These are phyloP conservation scores for Corythornis madagascariensis DNA, from an alignment of 2,113 vertebrate species.

Conservation along the genomic window DNA sequence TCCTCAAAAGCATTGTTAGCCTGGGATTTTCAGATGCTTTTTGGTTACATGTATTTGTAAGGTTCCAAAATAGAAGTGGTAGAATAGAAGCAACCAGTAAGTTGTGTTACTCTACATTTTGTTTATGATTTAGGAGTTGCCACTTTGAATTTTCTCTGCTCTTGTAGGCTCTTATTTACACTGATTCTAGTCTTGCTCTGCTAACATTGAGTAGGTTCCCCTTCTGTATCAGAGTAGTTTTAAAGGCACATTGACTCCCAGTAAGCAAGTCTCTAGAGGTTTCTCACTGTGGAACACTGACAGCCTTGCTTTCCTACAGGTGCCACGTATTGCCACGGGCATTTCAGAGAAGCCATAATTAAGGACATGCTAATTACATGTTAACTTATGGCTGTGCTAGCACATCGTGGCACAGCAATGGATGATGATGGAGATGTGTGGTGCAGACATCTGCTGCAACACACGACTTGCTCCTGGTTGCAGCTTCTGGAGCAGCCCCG, in stretches of 20 bases:
- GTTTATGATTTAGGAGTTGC: background rate
- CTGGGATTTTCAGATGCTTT: background rate
- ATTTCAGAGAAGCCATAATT: background rate
- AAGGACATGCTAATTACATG: accelerated
- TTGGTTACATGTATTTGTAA: background rate
- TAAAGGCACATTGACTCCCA: background rate
- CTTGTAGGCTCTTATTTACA: background rate
- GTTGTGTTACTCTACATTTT: background rate
- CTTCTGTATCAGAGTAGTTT: background rate
- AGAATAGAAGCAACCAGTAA: background rate
- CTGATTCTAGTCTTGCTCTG: background rate
- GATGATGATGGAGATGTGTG: background rate
- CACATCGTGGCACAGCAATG: accelerated
- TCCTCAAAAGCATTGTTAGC: background rate
- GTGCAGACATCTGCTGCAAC: background rate
- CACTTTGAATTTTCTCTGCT: background rate
- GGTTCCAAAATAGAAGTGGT: background rate
- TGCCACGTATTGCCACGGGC: background rate
- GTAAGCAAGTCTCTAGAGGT: background rate
- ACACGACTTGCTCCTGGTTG: background rate
- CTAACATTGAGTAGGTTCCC: background rate
- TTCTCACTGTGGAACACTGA: background rate
- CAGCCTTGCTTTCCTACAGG: background rate
- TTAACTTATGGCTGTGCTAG: background rate
- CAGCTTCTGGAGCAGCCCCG: background rate